Conservation (phyloP, 1,140 invertebrate genomes). For the Glomeris maerens region DNA sequence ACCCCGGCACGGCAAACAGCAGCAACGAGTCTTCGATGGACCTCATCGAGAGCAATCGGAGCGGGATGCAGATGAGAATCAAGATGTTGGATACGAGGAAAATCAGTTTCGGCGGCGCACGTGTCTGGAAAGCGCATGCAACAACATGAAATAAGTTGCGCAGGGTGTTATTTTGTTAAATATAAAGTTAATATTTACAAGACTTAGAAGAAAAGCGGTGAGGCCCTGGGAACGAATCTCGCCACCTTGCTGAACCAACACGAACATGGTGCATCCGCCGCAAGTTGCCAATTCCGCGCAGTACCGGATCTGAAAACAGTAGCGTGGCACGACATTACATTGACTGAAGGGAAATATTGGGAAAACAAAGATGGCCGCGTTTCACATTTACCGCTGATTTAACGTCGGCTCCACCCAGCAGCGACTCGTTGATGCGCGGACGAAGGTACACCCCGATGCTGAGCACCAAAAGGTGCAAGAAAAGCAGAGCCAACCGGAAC, state of each 20-base stretch:
- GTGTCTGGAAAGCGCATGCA: slow-evolving; percentile 46
- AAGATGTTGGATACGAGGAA: slow-evolving; percentile 84
- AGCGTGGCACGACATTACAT: not conserved
- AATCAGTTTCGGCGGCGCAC: slow-evolving; percentile 85
- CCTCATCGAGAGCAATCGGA: slow-evolving; percentile 53
- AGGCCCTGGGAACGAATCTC: slow-evolving; percentile 89
- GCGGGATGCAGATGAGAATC: slow-evolving; percentile 84
- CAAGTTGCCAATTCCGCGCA: slow-evolving; percentile 70
- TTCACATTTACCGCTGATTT: too few relatives aligned
- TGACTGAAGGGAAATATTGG: slow-evolving; percentile 5
- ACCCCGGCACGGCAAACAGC: slow-evolving; percentile 78
- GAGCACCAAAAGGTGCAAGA: slow-evolving; percentile 67
- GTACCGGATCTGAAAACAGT: slow-evolving; percentile 41
- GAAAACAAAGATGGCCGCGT: too few relatives aligned
- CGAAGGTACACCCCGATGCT: slow-evolving; percentile 80
- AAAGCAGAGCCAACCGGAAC: slow-evolving; percentile 69
- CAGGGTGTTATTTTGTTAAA: too few relatives aligned
- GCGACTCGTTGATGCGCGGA: slow-evolving; percentile 33
- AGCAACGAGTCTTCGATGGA: slow-evolving; percentile 80
- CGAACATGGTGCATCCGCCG: slow-evolving; percentile 66
- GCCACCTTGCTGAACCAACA: slow-evolving; percentile 79
- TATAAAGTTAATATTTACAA: too few relatives aligned
- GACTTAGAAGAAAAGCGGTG: slow-evolving; percentile 73
- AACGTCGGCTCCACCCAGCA: too few relatives aligned
- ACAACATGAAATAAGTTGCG: slow-evolving; percentile 13